Conservation (phyloP, 1,140 invertebrate genomes). For the Druon quercuslanigerum region DNA sequence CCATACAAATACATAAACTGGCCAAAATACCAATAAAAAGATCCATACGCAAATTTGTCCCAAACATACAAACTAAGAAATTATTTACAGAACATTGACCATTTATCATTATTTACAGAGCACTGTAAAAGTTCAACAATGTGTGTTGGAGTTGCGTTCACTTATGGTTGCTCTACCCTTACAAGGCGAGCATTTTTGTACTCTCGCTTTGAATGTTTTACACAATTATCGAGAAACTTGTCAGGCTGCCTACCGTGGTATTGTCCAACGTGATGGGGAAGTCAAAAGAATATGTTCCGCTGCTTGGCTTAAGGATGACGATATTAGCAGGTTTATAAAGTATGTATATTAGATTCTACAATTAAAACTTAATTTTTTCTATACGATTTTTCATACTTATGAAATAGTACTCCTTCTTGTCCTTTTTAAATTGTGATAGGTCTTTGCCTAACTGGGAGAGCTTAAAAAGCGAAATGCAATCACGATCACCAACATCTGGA, state of each 20-base stretch:
- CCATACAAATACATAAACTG: no score
- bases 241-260: constrained; percentile 83
- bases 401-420: constrained; percentile 28
- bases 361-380: not conserved
- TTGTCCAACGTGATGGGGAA: constrained; percentile 87
- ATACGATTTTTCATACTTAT: not conserved
- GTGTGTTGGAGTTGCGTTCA: constrained; percentile 81
- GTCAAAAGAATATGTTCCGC: constrained; percentile 90
- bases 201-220: constrained; percentile 82
- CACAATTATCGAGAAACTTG: constrained; percentile 87
- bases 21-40: no score
- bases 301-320: constrained; percentile 95
- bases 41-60: no score
- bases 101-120: constrained; percentile 75
- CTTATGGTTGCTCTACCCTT: constrained; percentile 84
- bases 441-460: constrained; percentile 89
- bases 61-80: not conserved
- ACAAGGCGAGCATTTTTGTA: constrained; percentile 83
- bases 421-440: constrained; percentile 69
- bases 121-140: constrained; percentile 83
- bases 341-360: constrained; percentile 59
- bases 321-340: constrained; percentile 93
- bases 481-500: not conserved
- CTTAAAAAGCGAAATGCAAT: constrained; percentile 78
- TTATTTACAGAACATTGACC: constrained; percentile 79